Percentiles rank a stretch among this genome's conserved stretches.
phyloP scores from a whole-genome alignment of 2,797 vertebrate genomes.

The Macroramphosus scolopax region DNA sequence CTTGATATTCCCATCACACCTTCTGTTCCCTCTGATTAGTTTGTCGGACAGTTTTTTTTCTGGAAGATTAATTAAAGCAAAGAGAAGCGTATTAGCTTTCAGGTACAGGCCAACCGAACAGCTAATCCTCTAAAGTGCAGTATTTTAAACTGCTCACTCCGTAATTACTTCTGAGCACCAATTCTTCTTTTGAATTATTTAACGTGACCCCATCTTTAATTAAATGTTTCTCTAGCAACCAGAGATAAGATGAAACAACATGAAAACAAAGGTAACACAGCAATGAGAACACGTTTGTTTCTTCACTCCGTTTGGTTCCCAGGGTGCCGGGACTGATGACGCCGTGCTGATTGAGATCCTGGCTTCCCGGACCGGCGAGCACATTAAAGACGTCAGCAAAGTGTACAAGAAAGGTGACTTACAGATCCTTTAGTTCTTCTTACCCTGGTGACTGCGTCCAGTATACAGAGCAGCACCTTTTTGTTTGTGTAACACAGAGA shows the following conservation, averaged over 20 bases:
- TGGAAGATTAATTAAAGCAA: constrained; percentile 26
- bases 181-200: background rate
- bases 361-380: constrained; percentile 85
- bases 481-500: no score
- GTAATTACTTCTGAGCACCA: constrained; percentile 1
- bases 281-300: constrained; percentile 11
- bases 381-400: constrained; percentile 83
- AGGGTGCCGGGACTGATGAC: constrained; percentile 94
- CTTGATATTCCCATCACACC: constrained; percentile 13
- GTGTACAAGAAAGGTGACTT: constrained; percentile 90
- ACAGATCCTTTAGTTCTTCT: no score
- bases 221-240: background rate
- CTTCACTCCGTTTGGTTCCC: constrained; percentile 25
- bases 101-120: background rate
- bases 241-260: background rate
- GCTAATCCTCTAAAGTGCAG: background rate
- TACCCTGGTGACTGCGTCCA: no score
- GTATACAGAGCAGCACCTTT: no score
- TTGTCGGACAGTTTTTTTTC: constrained; percentile 2
- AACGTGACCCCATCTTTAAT: no score
- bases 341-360: constrained; percentile 91
- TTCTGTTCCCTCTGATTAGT: constrained; percentile 13
- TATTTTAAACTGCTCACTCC: background rate
- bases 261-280: background rate
- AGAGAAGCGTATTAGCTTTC: background rate